phyloP scores from a whole-genome alignment of 2,797 vertebrate genomes.

The Leptatherina wallacei region DNA sequence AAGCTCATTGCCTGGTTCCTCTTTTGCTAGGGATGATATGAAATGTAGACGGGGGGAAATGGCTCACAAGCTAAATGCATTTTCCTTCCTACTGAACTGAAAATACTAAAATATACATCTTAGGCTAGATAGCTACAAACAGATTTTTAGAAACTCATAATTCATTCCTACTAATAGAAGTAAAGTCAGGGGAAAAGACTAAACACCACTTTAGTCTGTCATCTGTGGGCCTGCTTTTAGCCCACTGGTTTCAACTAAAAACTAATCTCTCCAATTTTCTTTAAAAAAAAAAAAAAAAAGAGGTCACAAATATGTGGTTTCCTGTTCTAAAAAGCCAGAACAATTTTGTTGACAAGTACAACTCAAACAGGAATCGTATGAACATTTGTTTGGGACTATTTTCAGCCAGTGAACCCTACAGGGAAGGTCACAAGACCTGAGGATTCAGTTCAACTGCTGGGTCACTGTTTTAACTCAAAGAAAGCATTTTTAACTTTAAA shows the following conservation, averaged over 20 bases:
- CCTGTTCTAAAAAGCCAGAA: not conserved
- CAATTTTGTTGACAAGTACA: not conserved
- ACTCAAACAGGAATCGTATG: not conserved
- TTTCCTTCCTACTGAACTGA: conserved; percentile 1
- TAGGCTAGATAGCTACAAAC: not conserved
- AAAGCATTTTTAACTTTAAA: not conserved
- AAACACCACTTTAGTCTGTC: not conserved
- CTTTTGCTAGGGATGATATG: conserved; percentile 35
- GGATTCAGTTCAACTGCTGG: not conserved
- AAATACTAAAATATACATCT: conserved; percentile 1
- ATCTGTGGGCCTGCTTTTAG: not conserved
- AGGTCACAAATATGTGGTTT: conserved; percentile 1
- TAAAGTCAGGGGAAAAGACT: not conserved
- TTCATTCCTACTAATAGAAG: not conserved
- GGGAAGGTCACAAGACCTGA: not conserved
- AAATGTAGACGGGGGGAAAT: conserved; percentile 11
- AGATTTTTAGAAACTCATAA: not conserved
- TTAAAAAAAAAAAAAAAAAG: not conserved
- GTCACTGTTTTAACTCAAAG: not conserved
- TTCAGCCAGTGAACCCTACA: not conserved
- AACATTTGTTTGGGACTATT: conserved; percentile 3
- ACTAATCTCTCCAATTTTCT: conserved; percentile 2
- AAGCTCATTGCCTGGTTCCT: conserved; percentile 34
- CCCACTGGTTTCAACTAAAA: not conserved
- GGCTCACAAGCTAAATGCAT: conserved; percentile 2